phyloP scores from a whole-genome alignment of 2,113 vertebrate species.

The Conger conger region DNA sequence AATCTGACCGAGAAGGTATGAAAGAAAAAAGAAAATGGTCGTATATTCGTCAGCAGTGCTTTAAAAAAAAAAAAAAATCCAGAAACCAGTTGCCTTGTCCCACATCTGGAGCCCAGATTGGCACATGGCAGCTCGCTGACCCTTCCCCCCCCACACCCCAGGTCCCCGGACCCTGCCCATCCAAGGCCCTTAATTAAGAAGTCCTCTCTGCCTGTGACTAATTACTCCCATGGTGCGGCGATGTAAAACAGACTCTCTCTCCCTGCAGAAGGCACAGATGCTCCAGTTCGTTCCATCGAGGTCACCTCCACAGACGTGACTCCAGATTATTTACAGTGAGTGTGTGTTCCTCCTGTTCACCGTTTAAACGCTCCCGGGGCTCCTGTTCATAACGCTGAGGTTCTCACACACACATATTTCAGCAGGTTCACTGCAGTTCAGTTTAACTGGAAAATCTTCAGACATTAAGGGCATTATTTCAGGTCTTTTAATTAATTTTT shows the following conservation, averaged over 20 bases:
- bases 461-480: no score
- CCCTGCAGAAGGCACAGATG: constrained; percentile 68
- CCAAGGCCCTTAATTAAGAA: neutral
- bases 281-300: constrained; percentile 63
- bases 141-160: neutral
- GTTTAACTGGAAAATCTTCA: no score
- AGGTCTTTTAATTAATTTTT: no score
- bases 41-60: no score
- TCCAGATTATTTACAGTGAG: constrained; percentile 84
- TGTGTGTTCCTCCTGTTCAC: constrained; percentile 55
- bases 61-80: neutral
- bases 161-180: neutral
- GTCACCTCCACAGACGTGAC: constrained; percentile 69
- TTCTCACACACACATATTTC: no score
- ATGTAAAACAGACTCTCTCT: constrained; percentile 33
- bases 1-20: constrained; percentile 47
- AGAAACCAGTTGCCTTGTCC: neutral
- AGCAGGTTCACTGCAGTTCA: no score
- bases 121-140: neutral
- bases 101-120: neutral
- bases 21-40: no score
- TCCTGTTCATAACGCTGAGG: no score
- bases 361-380: neutral
- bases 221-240: neutral
- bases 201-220: neutral